Base-by-base conservation (phyloP, 2,888 invertebrate genomes). In the Barypeithes pellucidus region DNA sequence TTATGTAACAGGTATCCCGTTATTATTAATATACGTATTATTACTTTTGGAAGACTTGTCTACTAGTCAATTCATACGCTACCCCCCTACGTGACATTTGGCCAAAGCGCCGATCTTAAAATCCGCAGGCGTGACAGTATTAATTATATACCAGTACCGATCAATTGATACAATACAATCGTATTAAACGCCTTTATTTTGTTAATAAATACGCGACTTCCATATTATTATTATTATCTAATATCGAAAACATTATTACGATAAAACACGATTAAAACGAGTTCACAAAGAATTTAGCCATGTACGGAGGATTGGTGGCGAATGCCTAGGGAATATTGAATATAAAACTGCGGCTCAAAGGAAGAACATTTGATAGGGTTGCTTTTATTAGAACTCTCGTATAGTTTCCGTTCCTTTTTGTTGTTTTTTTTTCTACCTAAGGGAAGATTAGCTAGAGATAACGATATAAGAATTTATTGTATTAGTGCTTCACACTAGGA, bases 351-450 rank as follows among this genome's bases (percentile, higher is more conserved):
- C 63, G 36, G 18, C 67, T 59, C 67, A 16, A 36, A 14, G 67
- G 67, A 45, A 67, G n/a, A 59, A 59, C 18, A 29, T 33, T 43
- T 47, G 59, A 67, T 67, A 67, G 20, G 47, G 59, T 67, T 43
- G 43, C 43, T 57, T 67, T 67, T 67, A 57, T 59, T 67, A 57
- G 22, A 33, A 29, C 29, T 29, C 33, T 33, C 16, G 14, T 7
- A 11, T 33, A 57, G 33, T 14, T 47, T 24, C n/a, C 50, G 29
- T 52, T 29, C 29, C 24, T 52, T 52, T 29, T 52, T 22, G n/a
- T 5, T 29, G 29, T 29, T 22, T 29, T 5, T 29, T 52, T 29
- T 22, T 29, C 29, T 20, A 47, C 47, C 20, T 47, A 20, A 47
- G 20, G 47, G 20, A 47, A 20, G 20, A 20, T 47, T 20, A 9